These are phyloP conservation scores for Chionoecetes opilio DNA, from an alignment of 1,140 invertebrate species.

Conservation along the genomic window DNA sequence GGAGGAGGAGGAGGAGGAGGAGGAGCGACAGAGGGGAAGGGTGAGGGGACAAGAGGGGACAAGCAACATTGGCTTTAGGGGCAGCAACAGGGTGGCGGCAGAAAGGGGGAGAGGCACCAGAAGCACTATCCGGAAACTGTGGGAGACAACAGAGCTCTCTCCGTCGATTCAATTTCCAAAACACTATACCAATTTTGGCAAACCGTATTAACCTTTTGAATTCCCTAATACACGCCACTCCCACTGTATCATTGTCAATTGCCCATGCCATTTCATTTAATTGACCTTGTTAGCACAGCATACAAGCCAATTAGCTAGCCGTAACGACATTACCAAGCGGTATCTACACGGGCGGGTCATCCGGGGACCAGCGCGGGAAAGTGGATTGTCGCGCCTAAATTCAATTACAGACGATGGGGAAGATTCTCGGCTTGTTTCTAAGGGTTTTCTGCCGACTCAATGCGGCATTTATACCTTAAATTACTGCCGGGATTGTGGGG, in stretches of 20 bases:
- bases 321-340: slow-evolving; percentile 76
- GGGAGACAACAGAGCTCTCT: neutral
- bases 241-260: slow-evolving; percentile 79
- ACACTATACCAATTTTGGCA: slow-evolving; percentile 68
- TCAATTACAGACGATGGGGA: slow-evolving; percentile 64
- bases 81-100: neutral
- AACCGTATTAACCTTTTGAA: slow-evolving; percentile 74
- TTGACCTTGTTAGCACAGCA: slow-evolving; percentile 79
- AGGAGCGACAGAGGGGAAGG: neutral
- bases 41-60: neutral
- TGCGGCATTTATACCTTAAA: neutral
- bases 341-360: slow-evolving; percentile 71
- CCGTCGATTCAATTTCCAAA: slow-evolving; percentile 72
- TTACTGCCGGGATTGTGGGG: neutral
- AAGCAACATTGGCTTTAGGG: neutral
- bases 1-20: neutral
- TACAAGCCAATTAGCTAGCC: slow-evolving; percentile 75
- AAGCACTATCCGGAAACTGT: neutral
- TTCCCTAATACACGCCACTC: slow-evolving; percentile 75
- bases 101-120: neutral
- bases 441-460: neutral
- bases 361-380: slow-evolving; percentile 67
- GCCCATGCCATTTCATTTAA: slow-evolving; percentile 79
- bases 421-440: slow-evolving; percentile 61
- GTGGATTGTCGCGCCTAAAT: slow-evolving; percentile 70